Conservation (phyloP, 92 coral and sea anemone species). For the Ricordea florida region DNA sequence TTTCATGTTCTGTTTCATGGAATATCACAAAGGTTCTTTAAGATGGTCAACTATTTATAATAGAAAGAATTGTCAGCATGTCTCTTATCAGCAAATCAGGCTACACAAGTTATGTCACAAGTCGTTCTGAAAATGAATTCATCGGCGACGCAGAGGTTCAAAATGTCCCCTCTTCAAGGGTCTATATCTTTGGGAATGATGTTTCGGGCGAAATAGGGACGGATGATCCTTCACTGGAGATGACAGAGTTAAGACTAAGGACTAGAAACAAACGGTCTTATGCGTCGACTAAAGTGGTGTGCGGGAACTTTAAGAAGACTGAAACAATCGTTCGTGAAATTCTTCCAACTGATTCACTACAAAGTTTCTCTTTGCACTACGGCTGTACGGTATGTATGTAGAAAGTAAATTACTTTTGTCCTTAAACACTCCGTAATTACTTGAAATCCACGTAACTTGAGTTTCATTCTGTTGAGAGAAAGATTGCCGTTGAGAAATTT, state of each 20-base stretch:
- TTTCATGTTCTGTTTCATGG: too few species aligned
- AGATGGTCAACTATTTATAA: not conserved
- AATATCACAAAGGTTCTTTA: not conserved
- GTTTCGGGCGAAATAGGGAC: conserved; percentile 61
- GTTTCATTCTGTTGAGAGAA: too few species aligned
- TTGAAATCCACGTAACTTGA: too few species aligned
- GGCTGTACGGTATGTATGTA: conserved; percentile 92
- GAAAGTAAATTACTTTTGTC: not conserved
- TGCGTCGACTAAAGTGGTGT: conserved; percentile 16
- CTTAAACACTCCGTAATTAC: too few species aligned
- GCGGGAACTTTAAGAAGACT: conserved; percentile 68
- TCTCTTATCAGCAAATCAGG: conserved; percentile 44
- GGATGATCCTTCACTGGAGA: conserved; percentile 75
- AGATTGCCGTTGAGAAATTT: too few species aligned
- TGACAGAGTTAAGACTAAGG: conserved; percentile 93
- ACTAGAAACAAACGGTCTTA: conserved; percentile 51
- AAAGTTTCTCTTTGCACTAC: conserved; percentile 87
- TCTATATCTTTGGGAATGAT: conserved; percentile 93
- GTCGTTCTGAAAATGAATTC: conserved; percentile 33
- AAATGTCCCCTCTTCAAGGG: conserved; percentile 76
- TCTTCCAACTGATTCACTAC: conserved; percentile 79
- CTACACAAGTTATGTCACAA: conserved; percentile 49
- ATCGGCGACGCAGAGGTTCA: conserved; percentile 58
- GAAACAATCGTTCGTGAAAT: conserved; percentile 80
- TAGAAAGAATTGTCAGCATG: conserved; percentile 14